A percentile compares a stretch with the other conserved stretches of the same genome.
phyloP scores from a whole-genome alignment of 2,113 vertebrate species.

The Elephas maximus region DNA sequence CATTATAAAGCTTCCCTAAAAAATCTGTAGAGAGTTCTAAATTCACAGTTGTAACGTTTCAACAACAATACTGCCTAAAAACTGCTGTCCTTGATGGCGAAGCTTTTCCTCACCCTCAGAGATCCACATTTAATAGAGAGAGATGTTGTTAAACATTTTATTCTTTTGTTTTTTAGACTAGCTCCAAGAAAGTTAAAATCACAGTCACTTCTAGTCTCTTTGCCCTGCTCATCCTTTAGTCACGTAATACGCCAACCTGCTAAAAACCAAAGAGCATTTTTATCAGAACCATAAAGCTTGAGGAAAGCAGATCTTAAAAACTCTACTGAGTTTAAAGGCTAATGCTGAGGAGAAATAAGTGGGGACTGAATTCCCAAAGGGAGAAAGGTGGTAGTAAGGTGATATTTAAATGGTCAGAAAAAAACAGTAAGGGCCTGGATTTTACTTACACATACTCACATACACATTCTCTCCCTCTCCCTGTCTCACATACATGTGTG shows the following conservation, averaged over 20 bases:
- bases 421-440: neutral
- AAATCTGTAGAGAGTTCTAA: neutral
- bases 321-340: neutral
- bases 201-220: neutral
- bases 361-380: neutral
- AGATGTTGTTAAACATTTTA: neutral
- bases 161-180: neutral
- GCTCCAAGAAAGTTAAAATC: constrained; percentile 20
- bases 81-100: neutral
- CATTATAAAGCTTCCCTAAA: neutral
- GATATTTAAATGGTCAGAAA: constrained; percentile 41
- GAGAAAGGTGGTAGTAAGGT: neutral
- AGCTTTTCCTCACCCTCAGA: neutral
- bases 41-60: neutral
- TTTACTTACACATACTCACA: neutral
- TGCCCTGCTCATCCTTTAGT: constrained; percentile 1
- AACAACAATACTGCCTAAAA: neutral
- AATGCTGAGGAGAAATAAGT: neutral
- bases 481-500: too few relatives aligned
- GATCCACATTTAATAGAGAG: constrained; percentile 29
- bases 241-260: neutral
- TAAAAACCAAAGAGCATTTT: neutral
- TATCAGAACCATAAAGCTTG: neutral
- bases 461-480: neutral
- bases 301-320: constrained; percentile 34